Base-by-base conservation (phyloP, 2,797 vertebrate genomes). In the Poecilia picta region DNA sequence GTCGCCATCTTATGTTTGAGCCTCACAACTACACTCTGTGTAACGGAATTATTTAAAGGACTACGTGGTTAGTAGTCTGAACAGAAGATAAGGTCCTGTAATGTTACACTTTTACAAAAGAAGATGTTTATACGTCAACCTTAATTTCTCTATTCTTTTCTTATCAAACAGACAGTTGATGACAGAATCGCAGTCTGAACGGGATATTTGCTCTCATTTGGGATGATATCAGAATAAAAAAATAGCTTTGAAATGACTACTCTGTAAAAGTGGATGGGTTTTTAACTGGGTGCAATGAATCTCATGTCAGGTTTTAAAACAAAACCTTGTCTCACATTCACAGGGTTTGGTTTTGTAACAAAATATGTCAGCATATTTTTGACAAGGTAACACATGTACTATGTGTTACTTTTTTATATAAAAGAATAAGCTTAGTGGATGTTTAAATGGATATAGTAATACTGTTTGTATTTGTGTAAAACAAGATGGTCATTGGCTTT, bases 1-100 rank as follows among this genome's bases (percentile, higher is more conserved):
- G 11, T 1, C 5, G 10, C 88, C 88, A 88, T 53, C 85, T 79
- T 81, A 82, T 89, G 89, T 88, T 80, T 76, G 83, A 43, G 82
- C 2, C n/a, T n/a, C 41, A 39, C 41, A 83, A 2, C 18, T 68
- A 31, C 57, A 74, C 3, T 53, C 2, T 12, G 2, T 31, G 36
- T 31, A 8, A 49, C 1, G 8, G 39, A 33, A 77, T 28, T 0
- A 39, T 64, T 33, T 64, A 64, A 33, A 64, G 3, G 33, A 64
- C 33, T 20, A 10, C 8, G 36, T 36, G 7, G 31, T 36, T 31
- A 18, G 15, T 8, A 73, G 72, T 18, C 70, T 39, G 11, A 36
- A 23, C 33, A 23, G 20, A 5, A 39, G 18, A 68, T 5, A 68
- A 68, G 36, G 36, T 39, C 7, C 4, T 41, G 36, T 8, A 25